Conservation (phyloP, 2,888 invertebrate genomes). For the Drosophila bunnanda region DNA sequence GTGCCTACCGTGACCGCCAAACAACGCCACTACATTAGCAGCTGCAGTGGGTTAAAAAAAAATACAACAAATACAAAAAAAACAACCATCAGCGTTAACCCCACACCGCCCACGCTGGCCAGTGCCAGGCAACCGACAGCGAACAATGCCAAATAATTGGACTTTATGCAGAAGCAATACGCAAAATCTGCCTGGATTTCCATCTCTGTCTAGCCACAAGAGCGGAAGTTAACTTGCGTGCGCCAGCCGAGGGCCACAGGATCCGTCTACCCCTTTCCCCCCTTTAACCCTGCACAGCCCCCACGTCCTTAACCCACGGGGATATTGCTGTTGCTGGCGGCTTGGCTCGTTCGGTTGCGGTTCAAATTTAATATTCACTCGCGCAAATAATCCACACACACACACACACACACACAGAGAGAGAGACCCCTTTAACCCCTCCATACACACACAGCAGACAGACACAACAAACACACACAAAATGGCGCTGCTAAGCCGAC, state of each 20-base stretch:
- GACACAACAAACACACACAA: conserved; percentile 45
- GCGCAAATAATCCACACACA: conserved; percentile 73
- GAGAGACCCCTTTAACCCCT: no score
- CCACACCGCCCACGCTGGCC: conserved; percentile 2
- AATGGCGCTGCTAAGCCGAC: conserved; percentile 76
- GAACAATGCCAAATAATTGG: conserved; percentile 65
- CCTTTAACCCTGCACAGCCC: background rate
- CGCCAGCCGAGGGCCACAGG: no score
- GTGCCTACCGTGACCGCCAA: conserved; percentile 63
- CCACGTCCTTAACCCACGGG: conserved; percentile 7
- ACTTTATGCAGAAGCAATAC: conserved; percentile 61
- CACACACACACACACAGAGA: conserved; percentile 41
- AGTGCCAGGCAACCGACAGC: conserved; percentile 7
- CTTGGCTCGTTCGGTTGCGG: conserved; percentile 75
- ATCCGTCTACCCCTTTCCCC: conserved; percentile 13
- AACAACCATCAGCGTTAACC: conserved; percentile 6
- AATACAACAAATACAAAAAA: background rate
- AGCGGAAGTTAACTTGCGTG: conserved; percentile 79
- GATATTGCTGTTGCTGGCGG: conserved; percentile 55
- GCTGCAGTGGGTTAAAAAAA: conserved; percentile 37
- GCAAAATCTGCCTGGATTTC: conserved; percentile 18
- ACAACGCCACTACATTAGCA: conserved; percentile 75
- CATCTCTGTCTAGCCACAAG: conserved; percentile 61
- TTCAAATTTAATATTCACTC: conserved; percentile 80
- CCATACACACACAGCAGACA: conserved; percentile 22